A percentile compares a stretch with the other conserved stretches of the same genome.
These are phyloP conservation scores for Numenius arquata DNA, from an alignment of 2,113 vertebrate genomes.

Conservation along the genomic window DNA sequence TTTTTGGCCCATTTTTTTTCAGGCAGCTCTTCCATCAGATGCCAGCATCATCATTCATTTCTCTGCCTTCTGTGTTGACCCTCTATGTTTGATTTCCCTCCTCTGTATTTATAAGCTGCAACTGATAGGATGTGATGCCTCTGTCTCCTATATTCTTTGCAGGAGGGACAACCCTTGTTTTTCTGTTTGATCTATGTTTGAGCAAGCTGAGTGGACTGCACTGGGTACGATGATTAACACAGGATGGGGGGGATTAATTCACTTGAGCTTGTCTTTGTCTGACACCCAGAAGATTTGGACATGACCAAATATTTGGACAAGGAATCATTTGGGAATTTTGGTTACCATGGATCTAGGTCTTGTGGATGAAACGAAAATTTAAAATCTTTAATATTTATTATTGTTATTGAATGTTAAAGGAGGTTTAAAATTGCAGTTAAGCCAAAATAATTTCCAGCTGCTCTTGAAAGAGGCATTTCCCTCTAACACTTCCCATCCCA, in stretches of 20 bases:
- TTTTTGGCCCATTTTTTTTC: background rate
- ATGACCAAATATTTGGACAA: background rate
- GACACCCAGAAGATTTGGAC: background rate
- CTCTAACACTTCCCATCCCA: background rate
- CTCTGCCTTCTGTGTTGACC: background rate
- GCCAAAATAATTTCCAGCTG: background rate
- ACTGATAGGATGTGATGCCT: background rate
- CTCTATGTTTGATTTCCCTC: background rate
- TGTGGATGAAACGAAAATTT: background rate
- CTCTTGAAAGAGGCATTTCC: background rate
- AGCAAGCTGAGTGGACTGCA: background rate
- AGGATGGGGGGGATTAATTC: background rate
- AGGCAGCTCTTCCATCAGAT: background rate
- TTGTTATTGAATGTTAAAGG: background rate
- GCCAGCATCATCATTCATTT: background rate
- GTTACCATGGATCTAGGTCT: background rate
- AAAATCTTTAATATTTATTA: background rate
- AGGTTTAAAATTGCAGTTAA: background rate
- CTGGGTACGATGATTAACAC: background rate
- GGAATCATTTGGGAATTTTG: background rate
- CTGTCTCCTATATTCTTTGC: background rate
- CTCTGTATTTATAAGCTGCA: background rate
- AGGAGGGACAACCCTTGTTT: background rate
- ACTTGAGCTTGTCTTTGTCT: background rate
- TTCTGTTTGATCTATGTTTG: background rate